Evolutionary conservation across 1,140 invertebrate species (phyloP).

Genomic region (Calliopsis andreniformis): DNA sequence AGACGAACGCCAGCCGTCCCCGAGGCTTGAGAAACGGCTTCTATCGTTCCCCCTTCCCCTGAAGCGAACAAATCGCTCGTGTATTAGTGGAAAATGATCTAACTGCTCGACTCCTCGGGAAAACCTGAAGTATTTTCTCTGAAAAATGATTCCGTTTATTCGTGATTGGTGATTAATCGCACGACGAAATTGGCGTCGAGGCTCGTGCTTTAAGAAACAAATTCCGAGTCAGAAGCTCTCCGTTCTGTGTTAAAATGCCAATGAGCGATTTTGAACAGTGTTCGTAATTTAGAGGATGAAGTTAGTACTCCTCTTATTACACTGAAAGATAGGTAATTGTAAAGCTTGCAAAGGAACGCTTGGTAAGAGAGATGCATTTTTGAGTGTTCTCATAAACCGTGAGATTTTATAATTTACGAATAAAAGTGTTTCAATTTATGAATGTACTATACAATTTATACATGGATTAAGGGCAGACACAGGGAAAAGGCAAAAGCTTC

Average conservation of each 20-base stretch:
- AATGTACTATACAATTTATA: too few species aligned
- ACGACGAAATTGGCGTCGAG: conserved; percentile 10
- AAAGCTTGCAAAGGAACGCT: background rate
- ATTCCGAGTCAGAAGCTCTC: background rate
- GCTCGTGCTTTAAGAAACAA: background rate
- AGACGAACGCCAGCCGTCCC: background rate
- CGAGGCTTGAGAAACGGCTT: conserved; percentile 33
- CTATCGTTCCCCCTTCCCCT: background rate
- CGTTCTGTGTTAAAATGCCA: too few species aligned
- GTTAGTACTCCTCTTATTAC: too few species aligned
- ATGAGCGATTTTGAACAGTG: too few species aligned
- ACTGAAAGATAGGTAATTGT: background rate
- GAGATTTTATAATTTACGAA: too few species aligned
- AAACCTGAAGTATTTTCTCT: conserved; percentile 13
- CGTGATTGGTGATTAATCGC: too few species aligned
- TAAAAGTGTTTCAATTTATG: too few species aligned
- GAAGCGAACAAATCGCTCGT: conserved; percentile 38
- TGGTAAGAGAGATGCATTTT: too few species aligned
- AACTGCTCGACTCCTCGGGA: conserved; percentile 16
- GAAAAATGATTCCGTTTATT: conserved; percentile 41
- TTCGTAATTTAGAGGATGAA: too few species aligned
- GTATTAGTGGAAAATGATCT: conserved; percentile 47
- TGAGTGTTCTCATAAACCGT: too few species aligned
- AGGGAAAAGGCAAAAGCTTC: too few species aligned
- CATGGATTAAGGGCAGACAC: too few species aligned